phyloP scores from a whole-genome alignment of 1,140 invertebrate genomes.

The Amphibalanus amphitrite region DNA sequence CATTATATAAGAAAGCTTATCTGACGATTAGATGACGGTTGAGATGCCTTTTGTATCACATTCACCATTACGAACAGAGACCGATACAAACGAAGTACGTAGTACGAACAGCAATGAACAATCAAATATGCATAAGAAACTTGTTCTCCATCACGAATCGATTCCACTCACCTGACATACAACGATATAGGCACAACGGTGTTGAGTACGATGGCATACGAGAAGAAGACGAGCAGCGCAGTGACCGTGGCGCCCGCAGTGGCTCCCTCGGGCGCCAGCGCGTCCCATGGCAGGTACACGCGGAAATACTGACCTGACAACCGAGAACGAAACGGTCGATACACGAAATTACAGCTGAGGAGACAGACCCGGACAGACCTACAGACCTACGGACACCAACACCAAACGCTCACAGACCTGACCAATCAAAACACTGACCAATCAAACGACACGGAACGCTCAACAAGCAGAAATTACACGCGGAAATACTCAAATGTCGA shows the following conservation, averaged over 20 bases:
- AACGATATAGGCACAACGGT: slow-evolving; percentile 99
- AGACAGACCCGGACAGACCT: not conserved
- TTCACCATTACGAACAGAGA: no score
- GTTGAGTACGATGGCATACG: slow-evolving; percentile 97
- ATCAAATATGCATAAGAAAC: no score
- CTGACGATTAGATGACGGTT: no score
- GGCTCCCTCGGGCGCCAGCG: slow-evolving; percentile 55
- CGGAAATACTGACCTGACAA: slow-evolving; percentile 55
- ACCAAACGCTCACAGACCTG: not conserved
- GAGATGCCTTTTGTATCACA: no score
- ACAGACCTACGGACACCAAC: not conserved
- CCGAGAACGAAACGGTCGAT: not conserved
- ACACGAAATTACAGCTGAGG: not conserved
- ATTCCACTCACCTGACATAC: slow-evolving; percentile 67
- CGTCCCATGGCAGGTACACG: slow-evolving; percentile 86
- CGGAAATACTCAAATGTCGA: no score
- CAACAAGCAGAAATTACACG: not conserved
- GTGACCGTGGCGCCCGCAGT: slow-evolving; percentile 75
- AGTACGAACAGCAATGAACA: no score
- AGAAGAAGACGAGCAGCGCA: slow-evolving; percentile 93
- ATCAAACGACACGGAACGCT: no score
- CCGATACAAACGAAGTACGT: no score
- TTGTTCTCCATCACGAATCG: no score
- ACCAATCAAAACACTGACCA: no score
- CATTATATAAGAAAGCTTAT: no score